Base-by-base conservation (phyloP, 2,797 vertebrate genomes). In the Sebastiscus albofasciatus region DNA sequence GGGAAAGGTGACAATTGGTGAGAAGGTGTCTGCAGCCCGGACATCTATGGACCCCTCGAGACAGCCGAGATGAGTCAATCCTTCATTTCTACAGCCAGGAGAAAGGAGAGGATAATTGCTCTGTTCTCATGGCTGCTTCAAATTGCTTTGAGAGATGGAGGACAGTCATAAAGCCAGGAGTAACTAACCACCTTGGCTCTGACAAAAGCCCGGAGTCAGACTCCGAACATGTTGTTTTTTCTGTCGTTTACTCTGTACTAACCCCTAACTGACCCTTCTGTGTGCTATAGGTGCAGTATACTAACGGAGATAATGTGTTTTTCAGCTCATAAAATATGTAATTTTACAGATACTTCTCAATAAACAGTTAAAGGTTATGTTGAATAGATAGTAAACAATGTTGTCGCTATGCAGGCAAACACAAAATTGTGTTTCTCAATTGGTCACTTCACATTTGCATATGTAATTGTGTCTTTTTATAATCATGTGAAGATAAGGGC, bases 21-120 rank as follows among this genome's bases (percentile, higher is more conserved):
- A 80, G 87, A 92, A 87, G 90, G 87, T 87, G 90, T 93, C 87
- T 93, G 79, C 49, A 31, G 84, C 72, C 42, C 6, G 67, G 91
- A 93, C 91, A 87, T 85, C 86, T 82, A 93, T 83, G 84, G 90
- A 91, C 62, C 94, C 90, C 93, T 80, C 52, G 93, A 94, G 94
- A 93, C 90, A 49, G 72, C 55, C 80, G 12, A 78, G 92, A 94
- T 94, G 91, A 93, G 92, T 91, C 90, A 74, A 94, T 94, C 90
- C 85, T 92, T 95, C 93, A 94, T 94, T 93, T 93, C 89, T 88
- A 88, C 84, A 87, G 92, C 88, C 86, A 39, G 80, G 77, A 83
- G 90, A 90, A 85, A 90, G 89, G 69, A 86, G 84, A 91, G 89
- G 90, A 93, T 95, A 95, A 94, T 95, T 95, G 94, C 90, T 93